Base-by-base conservation (phyloP, 1,140 invertebrate genomes). In the Dendrolimus kikuchii region DNA sequence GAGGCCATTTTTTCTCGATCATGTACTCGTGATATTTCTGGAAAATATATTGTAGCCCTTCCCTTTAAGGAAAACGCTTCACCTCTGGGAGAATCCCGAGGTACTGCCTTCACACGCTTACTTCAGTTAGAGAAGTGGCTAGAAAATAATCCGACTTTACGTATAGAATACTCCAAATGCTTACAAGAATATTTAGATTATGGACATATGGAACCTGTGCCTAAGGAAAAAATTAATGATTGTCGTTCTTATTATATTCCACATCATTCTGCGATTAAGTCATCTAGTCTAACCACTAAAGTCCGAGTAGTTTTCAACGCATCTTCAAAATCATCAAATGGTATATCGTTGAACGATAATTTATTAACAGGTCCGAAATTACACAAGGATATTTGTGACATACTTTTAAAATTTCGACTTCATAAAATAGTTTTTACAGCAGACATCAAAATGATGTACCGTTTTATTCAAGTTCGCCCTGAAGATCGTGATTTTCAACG, bases 371-470 rank as follows among this genome's bases (percentile, higher is more conserved):
- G 75, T 40, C 72, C 76, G 0, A 66, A 66, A 38, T 49, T 87
- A 0, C 74, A 79, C 7, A 46, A 49, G 59, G 68, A 37, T 68
- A 81, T 45, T 47, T 85, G 6, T 54, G 64, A 48, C 44, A 54
- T 38, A 57, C 80, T 49, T 7, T 81, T n/a, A 9, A 7, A 10
- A n/a, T 46, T 78, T 1, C 49, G 73, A 6, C 81, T 78, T 55
- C 55, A 72, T 49, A 45, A 42, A 37, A 5, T 53, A 63, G 41
- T 71, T 5, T 46, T 42, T 83, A 36, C 48, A 60, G 4, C 63
- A 0, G 77, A 85, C 55, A 69, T 82, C 7, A 47, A 51, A 8
- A 68, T 77, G 57, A 84, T 83, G 71, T 87, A 74, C 47, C 41
- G 74, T 2, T 68, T 74, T 56, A 66, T 85, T 7, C 9, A 53